Base-by-base conservation (phyloP, 2,113 vertebrate genomes). In the Octodon degus region DNA sequence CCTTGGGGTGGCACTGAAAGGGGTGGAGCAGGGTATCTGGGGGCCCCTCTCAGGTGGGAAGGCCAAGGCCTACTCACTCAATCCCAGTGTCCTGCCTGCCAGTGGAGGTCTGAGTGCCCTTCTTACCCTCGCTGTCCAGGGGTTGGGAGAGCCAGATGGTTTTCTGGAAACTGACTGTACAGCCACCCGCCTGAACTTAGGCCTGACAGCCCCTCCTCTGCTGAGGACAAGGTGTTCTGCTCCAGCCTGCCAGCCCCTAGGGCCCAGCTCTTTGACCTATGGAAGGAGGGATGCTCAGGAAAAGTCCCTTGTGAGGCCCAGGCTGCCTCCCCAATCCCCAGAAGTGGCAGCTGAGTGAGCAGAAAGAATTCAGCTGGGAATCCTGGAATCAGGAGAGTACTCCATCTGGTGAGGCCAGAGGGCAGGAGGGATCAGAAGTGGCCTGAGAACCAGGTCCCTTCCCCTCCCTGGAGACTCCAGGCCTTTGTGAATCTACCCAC, bases 111-210 rank as follows among this genome's bases (percentile, higher is more conserved):
- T 43, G 62, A 55, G 67, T 34, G 58, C 8, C 7, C 25, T 9
- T 19, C 68, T 58, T 60, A 22, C 55, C 24, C 37, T 72, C 17
- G 1, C 27, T 2, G 34, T 65, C 25, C 47, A 79, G 43, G 19
- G 43, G 30, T 79, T 40, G 53, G 86, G 79, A 76, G 27, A 67
- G 47, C 32, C 7, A 55, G 47, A 11, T 63, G n/a, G 32, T 24
- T 90, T 93, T 92, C 88, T 90, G 93, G 77, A 86, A 70, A 7
- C 58, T 50, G 5, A 20, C 37, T 89, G 79, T 88, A 50, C 72
- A 92, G 80, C 10, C 6, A 68, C 53, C 50, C 50, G 55, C 65
- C 47, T 92, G 67, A 68, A 80, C 11, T 50, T 19, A 14, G 88
- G 53, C 82, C 82, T 82, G 77, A 74, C 7, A 43, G 53, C 32